Percentiles rank a stretch among this genome's conserved stretches.
phyloP scores from a whole-genome alignment of 1,140 invertebrate genomes.

The Bombyx mandarina region DNA sequence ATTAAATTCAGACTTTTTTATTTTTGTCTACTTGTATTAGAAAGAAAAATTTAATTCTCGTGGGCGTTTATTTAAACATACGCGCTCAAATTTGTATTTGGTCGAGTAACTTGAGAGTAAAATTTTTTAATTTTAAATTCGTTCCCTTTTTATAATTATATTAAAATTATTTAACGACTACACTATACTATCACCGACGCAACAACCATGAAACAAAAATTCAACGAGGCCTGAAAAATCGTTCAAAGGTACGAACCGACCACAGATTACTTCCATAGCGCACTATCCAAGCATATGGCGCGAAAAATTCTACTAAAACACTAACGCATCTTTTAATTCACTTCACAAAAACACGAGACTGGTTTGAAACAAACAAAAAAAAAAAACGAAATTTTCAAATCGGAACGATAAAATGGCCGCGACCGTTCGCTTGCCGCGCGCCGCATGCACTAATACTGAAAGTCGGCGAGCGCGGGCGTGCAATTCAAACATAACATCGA shows the following conservation, averaged over 20 bases:
- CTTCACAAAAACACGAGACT: conserved; percentile 2
- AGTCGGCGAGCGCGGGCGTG: conserved; percentile 22
- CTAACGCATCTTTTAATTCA: conserved; percentile 14
- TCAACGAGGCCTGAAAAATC: conserved; percentile 34
- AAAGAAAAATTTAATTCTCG: too few species aligned
- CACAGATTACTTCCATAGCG: conserved; percentile 8
- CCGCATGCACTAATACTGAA: conserved; percentile 29
- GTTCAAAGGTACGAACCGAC: too few species aligned
- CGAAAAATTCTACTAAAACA: conserved; percentile 4
- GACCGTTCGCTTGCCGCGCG: conserved; percentile 24
- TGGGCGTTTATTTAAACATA: too few species aligned
- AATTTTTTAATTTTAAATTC: too few species aligned
- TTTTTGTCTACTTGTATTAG: too few species aligned
- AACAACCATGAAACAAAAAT: conserved; percentile 32
- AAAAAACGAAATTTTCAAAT: conserved; percentile 1
- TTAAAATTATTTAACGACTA: conserved; percentile 8
- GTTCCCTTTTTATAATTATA: too few species aligned
- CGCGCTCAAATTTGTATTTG: too few species aligned
- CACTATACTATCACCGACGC: conserved; percentile 22
- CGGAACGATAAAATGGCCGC: conserved; percentile 6
- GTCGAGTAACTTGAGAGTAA: too few species aligned
- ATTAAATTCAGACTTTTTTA: too few species aligned
- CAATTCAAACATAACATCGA: conserved; percentile 10
- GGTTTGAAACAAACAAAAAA: conserved; percentile 5
- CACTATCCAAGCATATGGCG: not conserved